Conservation (phyloP, 2,888 invertebrate species). For the Brenthis hecate region DNA sequence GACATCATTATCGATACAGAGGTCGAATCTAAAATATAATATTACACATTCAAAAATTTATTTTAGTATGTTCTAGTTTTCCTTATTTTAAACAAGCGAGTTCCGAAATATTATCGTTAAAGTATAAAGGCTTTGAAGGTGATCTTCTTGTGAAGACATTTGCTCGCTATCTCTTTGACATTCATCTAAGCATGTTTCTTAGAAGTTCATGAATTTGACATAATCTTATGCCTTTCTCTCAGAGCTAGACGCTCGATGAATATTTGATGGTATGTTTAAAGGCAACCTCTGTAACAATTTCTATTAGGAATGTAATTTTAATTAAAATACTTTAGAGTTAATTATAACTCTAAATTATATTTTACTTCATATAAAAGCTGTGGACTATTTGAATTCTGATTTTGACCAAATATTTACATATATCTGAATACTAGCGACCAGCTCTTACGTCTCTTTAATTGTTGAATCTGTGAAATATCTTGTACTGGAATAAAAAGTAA, state of each 20-base stretch:
- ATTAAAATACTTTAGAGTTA: neutral
- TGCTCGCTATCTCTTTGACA: constrained; percentile 41
- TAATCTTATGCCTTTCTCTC: constrained; percentile 37
- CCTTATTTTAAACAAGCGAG: constrained; percentile 26
- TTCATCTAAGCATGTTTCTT: constrained; percentile 39
- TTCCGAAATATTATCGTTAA: constrained; percentile 32
- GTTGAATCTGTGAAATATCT: too few species aligned
- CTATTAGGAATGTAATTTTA: neutral
- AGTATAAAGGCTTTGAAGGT: constrained; percentile 35
- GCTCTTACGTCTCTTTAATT: too few species aligned
- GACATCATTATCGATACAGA: too few species aligned
- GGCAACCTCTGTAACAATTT: constrained; percentile 6
- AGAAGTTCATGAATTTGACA: constrained; percentile 40
- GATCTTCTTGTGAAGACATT: constrained; percentile 39
- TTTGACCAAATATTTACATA: too few species aligned
- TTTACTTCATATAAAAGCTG: neutral
- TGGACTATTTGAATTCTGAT: too few species aligned
- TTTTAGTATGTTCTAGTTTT: constrained; percentile 2
- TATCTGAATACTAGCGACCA: too few species aligned
- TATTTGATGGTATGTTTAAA: constrained; percentile 38
- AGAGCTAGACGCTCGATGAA: constrained; percentile 37
- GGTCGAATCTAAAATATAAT: too few species aligned
- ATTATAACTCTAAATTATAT: neutral
- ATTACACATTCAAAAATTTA: neutral
- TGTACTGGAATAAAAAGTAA: too few species aligned